A percentile compares a stretch with the other conserved stretches of the same genome.
phyloP scores from a whole-genome alignment of 2,113 vertebrate species.

The Channa argus region DNA sequence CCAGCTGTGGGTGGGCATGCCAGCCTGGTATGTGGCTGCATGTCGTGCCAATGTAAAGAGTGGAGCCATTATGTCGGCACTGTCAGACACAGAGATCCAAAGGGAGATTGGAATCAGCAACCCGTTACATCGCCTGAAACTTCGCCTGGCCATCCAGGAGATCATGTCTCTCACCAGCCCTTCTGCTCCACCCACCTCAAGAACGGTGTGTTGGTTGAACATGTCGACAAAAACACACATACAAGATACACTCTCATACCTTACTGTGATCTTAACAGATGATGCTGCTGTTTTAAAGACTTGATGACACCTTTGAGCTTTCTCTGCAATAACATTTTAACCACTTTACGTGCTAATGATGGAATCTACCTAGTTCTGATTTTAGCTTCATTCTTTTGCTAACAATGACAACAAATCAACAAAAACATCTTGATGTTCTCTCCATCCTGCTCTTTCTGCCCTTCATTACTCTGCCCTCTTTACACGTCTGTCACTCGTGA shows the following conservation, averaged over 20 bases:
- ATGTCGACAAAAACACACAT: neutral
- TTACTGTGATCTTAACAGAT: neutral
- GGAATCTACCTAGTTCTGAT: constrained; percentile 1
- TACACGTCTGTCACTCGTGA: constrained; percentile 83
- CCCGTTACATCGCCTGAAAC: constrained; percentile 94
- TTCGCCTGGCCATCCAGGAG: constrained; percentile 96
- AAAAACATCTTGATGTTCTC: constrained; percentile 80
- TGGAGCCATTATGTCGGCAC: constrained; percentile 97
- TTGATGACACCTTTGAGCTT: constrained; percentile 30
- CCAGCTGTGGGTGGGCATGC: constrained; percentile 99
- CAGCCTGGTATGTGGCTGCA: constrained; percentile 98
- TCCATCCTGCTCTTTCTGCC: constrained; percentile 81
- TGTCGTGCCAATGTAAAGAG: constrained; percentile 98
- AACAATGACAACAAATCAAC: constrained; percentile 61
- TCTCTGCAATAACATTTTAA: constrained; percentile 45
- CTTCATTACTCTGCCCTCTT: constrained; percentile 83
- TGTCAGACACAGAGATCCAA: constrained; percentile 98
- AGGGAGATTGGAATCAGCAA: constrained; percentile 98
- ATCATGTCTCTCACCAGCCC: constrained; percentile 98
- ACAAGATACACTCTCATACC: neutral
- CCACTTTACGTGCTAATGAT: constrained; percentile 38
- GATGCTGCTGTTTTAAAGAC: neutral
- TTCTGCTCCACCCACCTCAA: constrained; percentile 94
- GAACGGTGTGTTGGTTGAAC: constrained; percentile 88
- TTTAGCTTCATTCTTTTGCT: constrained; percentile 18